Percentiles rank a stretch among this genome's conserved stretches.
phyloP scores from a whole-genome alignment of 1,140 invertebrate species.

The Panulirus ornatus region DNA sequence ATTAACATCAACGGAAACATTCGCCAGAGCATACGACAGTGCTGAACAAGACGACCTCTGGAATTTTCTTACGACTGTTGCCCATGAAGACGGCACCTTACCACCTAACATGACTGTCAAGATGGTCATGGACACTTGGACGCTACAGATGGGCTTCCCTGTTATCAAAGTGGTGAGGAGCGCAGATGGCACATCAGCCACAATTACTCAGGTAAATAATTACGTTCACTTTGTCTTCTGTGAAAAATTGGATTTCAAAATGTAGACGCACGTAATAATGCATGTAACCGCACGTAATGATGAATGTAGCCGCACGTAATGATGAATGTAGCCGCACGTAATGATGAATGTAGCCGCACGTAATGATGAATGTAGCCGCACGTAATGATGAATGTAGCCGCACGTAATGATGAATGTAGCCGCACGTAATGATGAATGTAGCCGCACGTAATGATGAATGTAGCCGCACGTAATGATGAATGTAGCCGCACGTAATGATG shows the following conservation, averaged over 20 bases:
- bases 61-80: constrained; percentile 77
- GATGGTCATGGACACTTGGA: constrained; percentile 83
- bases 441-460: too few species aligned
- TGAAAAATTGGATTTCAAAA: neutral
- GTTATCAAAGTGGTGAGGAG: constrained; percentile 57
- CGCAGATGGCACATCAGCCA: constrained; percentile 34
- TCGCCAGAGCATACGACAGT: constrained; percentile 78
- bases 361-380: too few species aligned
- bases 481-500: neutral
- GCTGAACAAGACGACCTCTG: constrained; percentile 85
- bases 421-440: too few species aligned
- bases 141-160: constrained; percentile 63
- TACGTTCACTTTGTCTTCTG: neutral
- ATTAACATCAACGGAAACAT: neutral
- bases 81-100: constrained; percentile 77
- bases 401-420: too few species aligned
- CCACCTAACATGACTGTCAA: constrained; percentile 83
- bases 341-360: too few species aligned
- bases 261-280: too few species aligned
- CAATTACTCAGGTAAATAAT: constrained; percentile 40
- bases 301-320: too few species aligned
- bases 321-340: too few species aligned
- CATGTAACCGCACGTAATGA: too few species aligned
- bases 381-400: too few species aligned
- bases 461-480: too few species aligned